phyloP scores from a whole-genome alignment of 2,888 invertebrate genomes.

The Sesia bembeciformis region DNA sequence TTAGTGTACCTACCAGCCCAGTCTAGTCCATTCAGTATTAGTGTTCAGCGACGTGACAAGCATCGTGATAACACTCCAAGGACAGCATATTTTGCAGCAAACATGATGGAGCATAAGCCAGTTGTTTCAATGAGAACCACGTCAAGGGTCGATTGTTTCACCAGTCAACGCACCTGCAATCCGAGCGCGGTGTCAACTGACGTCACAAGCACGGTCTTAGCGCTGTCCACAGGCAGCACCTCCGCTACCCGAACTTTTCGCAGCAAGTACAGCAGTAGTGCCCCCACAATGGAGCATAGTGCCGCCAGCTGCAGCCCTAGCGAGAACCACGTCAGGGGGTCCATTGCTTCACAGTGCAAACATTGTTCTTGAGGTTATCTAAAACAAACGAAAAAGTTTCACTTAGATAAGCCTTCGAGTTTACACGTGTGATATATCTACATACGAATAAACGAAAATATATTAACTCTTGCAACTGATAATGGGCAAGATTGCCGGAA shows the following conservation, averaged over 20 bases:
- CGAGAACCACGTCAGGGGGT: conserved; percentile 85
- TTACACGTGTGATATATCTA: too few species aligned
- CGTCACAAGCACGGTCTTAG: conserved; percentile 84
- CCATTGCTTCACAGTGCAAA: conserved; percentile 70
- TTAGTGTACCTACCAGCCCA: too few species aligned
- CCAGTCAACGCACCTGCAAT: conserved; percentile 74
- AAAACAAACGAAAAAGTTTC: conserved; percentile 24
- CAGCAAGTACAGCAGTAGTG: conserved; percentile 83
- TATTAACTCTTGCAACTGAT: too few species aligned
- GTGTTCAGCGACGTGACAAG: too few species aligned
- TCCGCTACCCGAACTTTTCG: conserved; percentile 81
- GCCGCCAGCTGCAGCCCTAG: conserved; percentile 87
- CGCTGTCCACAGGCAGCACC: conserved; percentile 75
- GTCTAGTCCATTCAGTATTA: too few species aligned
- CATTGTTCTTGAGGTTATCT: conserved; percentile 42
- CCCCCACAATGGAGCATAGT: conserved; percentile 88
- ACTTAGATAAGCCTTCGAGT: not conserved
- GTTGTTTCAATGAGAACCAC: too few species aligned
- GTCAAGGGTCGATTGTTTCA: too few species aligned
- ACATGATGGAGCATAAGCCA: too few species aligned
- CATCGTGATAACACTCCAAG: too few species aligned
- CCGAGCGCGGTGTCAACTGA: conserved; percentile 87
- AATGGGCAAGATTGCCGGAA: too few species aligned
- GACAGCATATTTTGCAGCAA: too few species aligned
- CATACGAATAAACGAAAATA: too few species aligned